Percentiles rank a stretch among this genome's conserved stretches.
Evolutionary conservation across 2,797 vertebrate genomes (phyloP).

Genomic region (Balearica regulorum): DNA sequence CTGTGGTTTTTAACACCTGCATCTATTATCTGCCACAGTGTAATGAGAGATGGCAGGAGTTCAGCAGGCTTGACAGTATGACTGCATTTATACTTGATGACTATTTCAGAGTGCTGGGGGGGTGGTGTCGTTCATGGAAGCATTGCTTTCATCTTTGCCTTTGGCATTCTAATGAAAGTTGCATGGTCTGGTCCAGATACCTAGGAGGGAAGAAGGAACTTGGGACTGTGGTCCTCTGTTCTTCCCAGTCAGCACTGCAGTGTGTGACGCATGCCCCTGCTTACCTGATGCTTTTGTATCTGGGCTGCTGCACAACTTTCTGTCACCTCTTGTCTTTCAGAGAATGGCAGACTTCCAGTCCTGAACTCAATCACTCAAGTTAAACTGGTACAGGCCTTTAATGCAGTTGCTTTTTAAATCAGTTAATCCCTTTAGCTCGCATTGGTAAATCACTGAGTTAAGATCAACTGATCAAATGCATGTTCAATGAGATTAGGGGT

Average conservation of each 20-base stretch:
- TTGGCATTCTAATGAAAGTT: not conserved
- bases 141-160: not conserved
- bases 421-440: constrained; percentile 26
- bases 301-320: not conserved
- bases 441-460: constrained; percentile 6
- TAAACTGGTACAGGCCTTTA: not conserved
- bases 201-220: not conserved
- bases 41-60: not conserved
- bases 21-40: not conserved
- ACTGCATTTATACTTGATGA: not conserved
- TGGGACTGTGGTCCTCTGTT: not conserved
- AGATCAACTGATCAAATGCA: not conserved
- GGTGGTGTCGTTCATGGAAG: not conserved
- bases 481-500: not conserved
- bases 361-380: not conserved
- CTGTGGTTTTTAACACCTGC: constrained; percentile 28
- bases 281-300: not conserved
- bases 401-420: constrained; percentile 1
- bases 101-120: not conserved
- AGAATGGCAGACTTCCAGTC: not conserved
- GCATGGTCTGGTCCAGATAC: not conserved
- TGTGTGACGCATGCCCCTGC: not conserved
- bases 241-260: not conserved
- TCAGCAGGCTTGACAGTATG: not conserved
- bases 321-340: not conserved